Base-by-base conservation (phyloP, 2,797 vertebrate species). In the Poeciliopsis turneri region DNA sequence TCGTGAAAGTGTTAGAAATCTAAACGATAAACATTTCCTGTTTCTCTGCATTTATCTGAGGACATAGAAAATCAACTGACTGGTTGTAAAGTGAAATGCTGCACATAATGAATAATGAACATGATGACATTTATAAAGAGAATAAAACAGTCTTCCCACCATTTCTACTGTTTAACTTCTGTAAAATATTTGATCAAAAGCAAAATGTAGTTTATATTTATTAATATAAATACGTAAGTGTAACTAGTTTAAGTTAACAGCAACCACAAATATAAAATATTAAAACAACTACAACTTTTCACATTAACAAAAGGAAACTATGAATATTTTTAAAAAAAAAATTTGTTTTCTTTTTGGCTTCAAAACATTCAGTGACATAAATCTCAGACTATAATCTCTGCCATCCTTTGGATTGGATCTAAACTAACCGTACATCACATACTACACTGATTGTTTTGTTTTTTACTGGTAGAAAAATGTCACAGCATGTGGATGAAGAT, bases 101-200 rank as follows among this genome's bases (percentile, higher is more conserved):
- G 88, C 89, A 92, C 90, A 83, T 76, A 30, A 82, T 20, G 55
- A 80, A 87, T 72, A 82, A 84, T 82, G 45, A 88, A 82, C 25
- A 55, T 47, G 84, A n/a, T 78, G 69, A n/a, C n/a, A n/a, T n/a
- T n/a, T n/a, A 64, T n/a, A 5, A 59, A 8, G 59, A 61, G 15
- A 61, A 72, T 20, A 53, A 41, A 84, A 51, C 70, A 43, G 3
- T 3, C 2, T 28, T 78, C 39, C 13, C 2, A 5, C n/a, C 1
- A 6, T 41, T 69, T 25, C 3, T 33, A 33, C 20, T 75, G 28
- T 7, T 75, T 80, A 46, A 25, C 59, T 61, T 61, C 30, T 61
- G 28, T 36, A 8, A 61, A 61, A 61, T 20, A 36, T 61, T 61
- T 33, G 15, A 33, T 61, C 5, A 61, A 61, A 28, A 6, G 18